Conservation (phyloP, 2,113 vertebrate genomes). For the Mastomys natalensis region DNA sequence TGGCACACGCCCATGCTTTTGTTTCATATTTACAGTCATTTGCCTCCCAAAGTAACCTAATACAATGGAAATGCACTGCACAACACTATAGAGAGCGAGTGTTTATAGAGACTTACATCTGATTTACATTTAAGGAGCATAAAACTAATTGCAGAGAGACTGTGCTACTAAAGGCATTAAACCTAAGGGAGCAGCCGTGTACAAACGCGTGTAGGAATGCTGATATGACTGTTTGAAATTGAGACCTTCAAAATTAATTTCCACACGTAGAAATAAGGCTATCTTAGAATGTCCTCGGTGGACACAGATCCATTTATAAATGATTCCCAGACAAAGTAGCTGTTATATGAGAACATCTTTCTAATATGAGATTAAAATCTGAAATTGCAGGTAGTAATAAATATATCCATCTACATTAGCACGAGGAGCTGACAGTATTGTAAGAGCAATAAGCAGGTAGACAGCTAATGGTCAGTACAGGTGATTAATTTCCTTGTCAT, state of each 20-base stretch:
- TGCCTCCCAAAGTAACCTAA: constrained; percentile 77
- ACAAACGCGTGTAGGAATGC: constrained; percentile 59
- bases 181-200: constrained; percentile 68
- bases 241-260: constrained; percentile 79
- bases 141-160: constrained; percentile 82
- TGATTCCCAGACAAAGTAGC: constrained; percentile 73
- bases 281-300: constrained; percentile 71
- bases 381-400: constrained; percentile 75
- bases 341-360: constrained; percentile 76
- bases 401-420: constrained; percentile 79
- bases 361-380: constrained; percentile 80
- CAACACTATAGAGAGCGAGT: constrained; percentile 72
- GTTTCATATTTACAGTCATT: constrained; percentile 80
- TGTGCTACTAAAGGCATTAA: constrained; percentile 78
- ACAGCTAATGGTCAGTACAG: constrained; percentile 65
- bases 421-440: constrained; percentile 53
- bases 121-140: constrained; percentile 82
- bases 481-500: constrained; percentile 68
- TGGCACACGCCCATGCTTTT: constrained; percentile 71
- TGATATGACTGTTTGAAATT: constrained; percentile 60
- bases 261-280: constrained; percentile 64
- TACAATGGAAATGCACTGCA: constrained; percentile 75
- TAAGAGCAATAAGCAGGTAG: constrained; percentile 69
- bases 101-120: constrained; percentile 83
- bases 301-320: constrained; percentile 70